Evolutionary conservation across 1,140 invertebrate genomes (phyloP), one percentile per base, ranked within the genome.

Genomic region (Druon quercuslanigerum): DNA sequence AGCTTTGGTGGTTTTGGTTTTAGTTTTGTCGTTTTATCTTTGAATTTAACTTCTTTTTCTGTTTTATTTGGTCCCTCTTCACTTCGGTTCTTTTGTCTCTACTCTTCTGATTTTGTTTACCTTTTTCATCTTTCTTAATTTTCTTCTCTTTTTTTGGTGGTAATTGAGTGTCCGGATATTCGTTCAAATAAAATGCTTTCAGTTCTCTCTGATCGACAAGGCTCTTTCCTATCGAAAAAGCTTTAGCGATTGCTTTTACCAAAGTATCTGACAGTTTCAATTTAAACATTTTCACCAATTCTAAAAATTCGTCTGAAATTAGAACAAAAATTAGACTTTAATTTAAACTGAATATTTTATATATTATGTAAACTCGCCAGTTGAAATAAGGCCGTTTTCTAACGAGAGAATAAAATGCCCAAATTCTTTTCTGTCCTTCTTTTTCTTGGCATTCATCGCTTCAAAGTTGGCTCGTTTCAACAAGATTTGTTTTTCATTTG

Each of bases 381-480:
- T 83, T 3, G 72, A 11, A 72, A 87, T 80, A 3, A 33, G 25
- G 50, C 71, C 46, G 66, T 70, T 83, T 73, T 83, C 83, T 79
- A 90, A 77, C 0, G 83, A 83, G 16, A 88, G 50, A 13, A 90
- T 77, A 54, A 90, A 90, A 7, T 86, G 84, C 2, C 91, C 92
- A 81, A 92, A 92, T 75, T 92, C 86, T 79, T 80, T 89, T 72
- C 83, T 84, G 9, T 71, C 80, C 66, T 86, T 92, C 54, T 89
- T 90, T 50, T 82, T 90, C 73, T 92, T 92, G 6, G 87, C 83
- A 76, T 79, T 89, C 87, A 90, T 89, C 2, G 91, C 82, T 46
- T 92, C 86, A 50, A 87, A 91, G 77, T 86, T 91, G 11, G 90
- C 90, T 83, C 92, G 83, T 73, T 88, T 87, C 13, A 93, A 87